A percentile compares a stretch with the other conserved stretches of the same genome.
Conservation (phyloP, 2,888 invertebrate species). For the Sesia bembeciformis region DNA sequence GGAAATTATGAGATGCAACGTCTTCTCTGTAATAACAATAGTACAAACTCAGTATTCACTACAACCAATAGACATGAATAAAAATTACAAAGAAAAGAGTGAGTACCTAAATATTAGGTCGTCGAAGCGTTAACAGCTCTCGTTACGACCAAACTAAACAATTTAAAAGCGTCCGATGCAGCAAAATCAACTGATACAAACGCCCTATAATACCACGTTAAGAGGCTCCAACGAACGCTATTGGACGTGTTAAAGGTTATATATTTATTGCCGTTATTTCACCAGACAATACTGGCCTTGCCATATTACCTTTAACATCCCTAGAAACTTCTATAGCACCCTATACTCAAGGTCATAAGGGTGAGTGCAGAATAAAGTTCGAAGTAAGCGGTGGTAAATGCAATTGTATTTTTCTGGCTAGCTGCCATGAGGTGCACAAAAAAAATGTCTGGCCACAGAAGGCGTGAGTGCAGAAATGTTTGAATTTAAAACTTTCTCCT, state of each 20-base stretch:
- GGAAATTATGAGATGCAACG: no score
- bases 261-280: slow-evolving; percentile 63
- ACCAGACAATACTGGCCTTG: slow-evolving; percentile 46
- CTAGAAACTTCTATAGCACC: slow-evolving; percentile 3
- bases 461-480: slow-evolving; percentile 49
- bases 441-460: slow-evolving; percentile 42
- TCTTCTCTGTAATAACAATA: no score
- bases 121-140: neutral
- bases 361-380: no score
- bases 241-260: slow-evolving; percentile 47
- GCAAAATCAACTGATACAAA: neutral
- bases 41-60: no score
- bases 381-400: neutral
- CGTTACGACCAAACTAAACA: neutral
- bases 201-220: neutral
- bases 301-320: slow-evolving; percentile 19
- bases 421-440: slow-evolving; percentile 23
- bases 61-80: no score
- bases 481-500: slow-evolving; percentile 35
- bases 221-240: slow-evolving; percentile 17
- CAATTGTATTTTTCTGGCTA: neutral
- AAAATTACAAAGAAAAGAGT: no score
- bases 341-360: neutral
- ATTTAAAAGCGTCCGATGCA: neutral
- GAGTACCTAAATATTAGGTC: no score